Percentiles rank a stretch among this genome's conserved stretches.
Evolutionary conservation across 2,888 invertebrate species (phyloP).

Genomic region (Tenthredo mesomela): DNA sequence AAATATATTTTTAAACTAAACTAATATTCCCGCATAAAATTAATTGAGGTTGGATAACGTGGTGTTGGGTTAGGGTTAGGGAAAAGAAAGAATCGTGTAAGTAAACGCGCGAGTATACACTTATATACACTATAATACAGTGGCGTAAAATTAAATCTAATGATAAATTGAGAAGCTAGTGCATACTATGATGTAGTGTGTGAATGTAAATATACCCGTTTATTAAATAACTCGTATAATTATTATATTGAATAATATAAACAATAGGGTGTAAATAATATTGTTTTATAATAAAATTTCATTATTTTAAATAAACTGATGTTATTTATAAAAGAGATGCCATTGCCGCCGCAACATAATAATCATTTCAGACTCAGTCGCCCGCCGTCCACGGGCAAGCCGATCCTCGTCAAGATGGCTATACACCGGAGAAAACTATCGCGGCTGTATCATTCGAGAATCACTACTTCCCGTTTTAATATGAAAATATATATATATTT

Average conservation of each 20-base stretch:
- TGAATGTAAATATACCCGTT: no score
- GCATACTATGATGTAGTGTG: no score
- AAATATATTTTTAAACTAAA: constrained; percentile 13
- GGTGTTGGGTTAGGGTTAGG: no score
- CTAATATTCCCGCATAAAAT: constrained; percentile 66
- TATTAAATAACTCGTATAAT: no score
- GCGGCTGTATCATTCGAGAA: constrained; percentile 26
- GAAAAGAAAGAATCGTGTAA: not conserved
- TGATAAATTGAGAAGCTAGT: no score
- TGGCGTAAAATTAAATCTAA: no score
- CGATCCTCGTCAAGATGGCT: constrained; percentile 57
- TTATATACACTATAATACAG: no score
- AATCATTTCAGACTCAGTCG: constrained; percentile 36
- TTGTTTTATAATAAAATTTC: not conserved
- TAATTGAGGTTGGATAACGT: constrained; percentile 57
- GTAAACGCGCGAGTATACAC: no score
- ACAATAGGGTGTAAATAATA: no score
- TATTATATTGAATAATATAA: no score
- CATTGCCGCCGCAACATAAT: constrained; percentile 61
- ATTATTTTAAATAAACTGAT: constrained; percentile 3
- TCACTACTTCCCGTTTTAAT: constrained; percentile 48
- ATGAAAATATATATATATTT: constrained; percentile 58
- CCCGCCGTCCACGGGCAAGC: constrained; percentile 51
- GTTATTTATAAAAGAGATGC: constrained; percentile 63
- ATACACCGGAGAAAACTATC: constrained; percentile 53